These are phyloP conservation scores for Catostomus latipinnis DNA, from an alignment of 2,797 vertebrate genomes.

Conservation along the genomic window DNA sequence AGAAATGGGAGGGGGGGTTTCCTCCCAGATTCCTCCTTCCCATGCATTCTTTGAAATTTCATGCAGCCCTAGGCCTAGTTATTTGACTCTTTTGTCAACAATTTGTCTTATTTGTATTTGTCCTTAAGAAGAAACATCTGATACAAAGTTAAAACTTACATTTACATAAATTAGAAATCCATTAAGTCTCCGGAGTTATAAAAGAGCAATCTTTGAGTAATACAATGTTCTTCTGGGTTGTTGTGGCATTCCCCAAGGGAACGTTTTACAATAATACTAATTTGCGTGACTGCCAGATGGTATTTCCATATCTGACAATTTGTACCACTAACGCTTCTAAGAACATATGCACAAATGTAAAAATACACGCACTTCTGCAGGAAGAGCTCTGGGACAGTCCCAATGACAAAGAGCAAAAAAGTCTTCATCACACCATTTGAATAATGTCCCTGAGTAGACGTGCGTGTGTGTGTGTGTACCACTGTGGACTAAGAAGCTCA, in stretches of 20 bases:
- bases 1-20: no score
- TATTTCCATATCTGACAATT: slow-evolving; percentile 9
- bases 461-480: not conserved
- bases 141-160: not conserved
- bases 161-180: no score
- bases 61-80: no score
- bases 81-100: not conserved
- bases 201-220: not conserved
- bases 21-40: no score
- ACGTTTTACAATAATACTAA: not conserved
- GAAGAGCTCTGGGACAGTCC: not conserved
- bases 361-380: not conserved
- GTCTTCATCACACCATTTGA: slow-evolving; percentile 48
- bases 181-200: not conserved
- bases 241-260: not conserved
- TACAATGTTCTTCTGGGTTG: not conserved
- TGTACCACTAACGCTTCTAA: not conserved
- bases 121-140: not conserved
- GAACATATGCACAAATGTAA: not conserved
- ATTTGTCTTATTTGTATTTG: not conserved
- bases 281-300: not conserved
- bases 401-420: not conserved
- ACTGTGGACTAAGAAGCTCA: slow-evolving; percentile 2
- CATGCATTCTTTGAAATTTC: no score
- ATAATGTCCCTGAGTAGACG: slow-evolving; percentile 36